Base-by-base conservation (phyloP, 2,797 vertebrate species). In the Atherinosoma microstoma region DNA sequence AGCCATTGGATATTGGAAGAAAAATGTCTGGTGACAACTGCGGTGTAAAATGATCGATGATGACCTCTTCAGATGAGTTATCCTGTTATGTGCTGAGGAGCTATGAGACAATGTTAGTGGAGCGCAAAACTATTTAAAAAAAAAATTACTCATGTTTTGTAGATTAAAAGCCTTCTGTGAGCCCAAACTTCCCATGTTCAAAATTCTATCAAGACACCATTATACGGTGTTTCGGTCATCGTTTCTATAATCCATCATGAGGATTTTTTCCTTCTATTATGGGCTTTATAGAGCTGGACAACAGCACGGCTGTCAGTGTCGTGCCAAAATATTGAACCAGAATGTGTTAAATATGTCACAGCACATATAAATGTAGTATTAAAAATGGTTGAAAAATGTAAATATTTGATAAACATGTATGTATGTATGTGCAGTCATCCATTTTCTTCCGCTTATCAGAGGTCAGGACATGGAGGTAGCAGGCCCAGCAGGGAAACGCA, bases 1-100 rank as follows among this genome's bases (percentile, higher is more conserved):
- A 79, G 73, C 67, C 77, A 64, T 57, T 0, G 64, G 70, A 77
- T 60, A 58, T 70, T 69, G 60, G 65, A 70, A 76, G 68, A 72
- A 70, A 89, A 84, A 83, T 68, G 59, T 5, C 75, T 73, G 82
- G 78, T 88, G 87, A 90, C 87, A 87, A 79, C 65, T 75, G n/a
- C 36, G 60, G 76, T 76, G 32, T 81, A 47, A 84, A 83, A 86
- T 89, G 87, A 91, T 90, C 29, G 58, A 87, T 90, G 84, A 77
- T 76, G 61, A 68, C 57, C 70, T 78, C 73, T 77, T 80, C 32
- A 77, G 79, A 90, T 80, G 79, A 81, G 64, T 71, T 85, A 70
- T 79, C 63, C 84, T 42, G 40, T 76, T 84, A 65, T n/a, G n/a
- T n/a, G n/a, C n/a, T n/a, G n/a, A 71, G 51, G 74, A 70, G 30